Base-by-base conservation (phyloP, 1,140 invertebrate species). In the Chrysoperla carnea region DNA sequence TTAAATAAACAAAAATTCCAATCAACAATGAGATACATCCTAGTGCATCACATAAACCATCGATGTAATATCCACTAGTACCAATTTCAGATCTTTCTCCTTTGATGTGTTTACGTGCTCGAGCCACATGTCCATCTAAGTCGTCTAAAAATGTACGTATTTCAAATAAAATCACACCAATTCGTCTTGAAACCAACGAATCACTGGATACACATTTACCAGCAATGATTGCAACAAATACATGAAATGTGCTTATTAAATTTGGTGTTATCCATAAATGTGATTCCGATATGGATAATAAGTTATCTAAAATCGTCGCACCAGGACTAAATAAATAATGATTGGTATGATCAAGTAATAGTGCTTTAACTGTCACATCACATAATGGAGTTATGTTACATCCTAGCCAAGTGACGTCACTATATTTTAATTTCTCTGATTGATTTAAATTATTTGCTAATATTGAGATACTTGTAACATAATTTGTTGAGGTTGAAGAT, bases 101-200 rank as follows among this genome's bases (percentile, higher is more conserved):
- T 35, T 69, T 66, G 4, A 82, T 72, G 53, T 78, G 68, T 50
- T 73, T 77, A 36, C 71, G 66, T 13, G 69, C 70, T 42, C 83
- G 67, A 1, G 81, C 81, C 6, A 87, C 78, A 51, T 81, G 76
- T 0, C 83, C 84, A 53, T 87, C 84, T 39, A 86, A 52, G 52
- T 84, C 80, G 51, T 87, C 83, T 17, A 85, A 49, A 58, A 82
- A 84, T 43, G 80, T 81, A 42, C 84, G 62, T 6, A 84, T 56
- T 61, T 83, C 76, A 54, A 84, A 86, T 6, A 85, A 52, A 6
- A 82, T 54, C 1, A 84, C 73, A 1, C 76, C 82, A 0, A 84
- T 40, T 11, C 79, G 65, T 29, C 83, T 59, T 29, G 73, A 72
- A 4, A 69, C 65, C 17, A 85, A 56, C 48, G 69, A 76, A 50